Evolutionary conservation across 2,113 vertebrate species (phyloP).

Genomic region (Leucopternis melanops): DNA sequence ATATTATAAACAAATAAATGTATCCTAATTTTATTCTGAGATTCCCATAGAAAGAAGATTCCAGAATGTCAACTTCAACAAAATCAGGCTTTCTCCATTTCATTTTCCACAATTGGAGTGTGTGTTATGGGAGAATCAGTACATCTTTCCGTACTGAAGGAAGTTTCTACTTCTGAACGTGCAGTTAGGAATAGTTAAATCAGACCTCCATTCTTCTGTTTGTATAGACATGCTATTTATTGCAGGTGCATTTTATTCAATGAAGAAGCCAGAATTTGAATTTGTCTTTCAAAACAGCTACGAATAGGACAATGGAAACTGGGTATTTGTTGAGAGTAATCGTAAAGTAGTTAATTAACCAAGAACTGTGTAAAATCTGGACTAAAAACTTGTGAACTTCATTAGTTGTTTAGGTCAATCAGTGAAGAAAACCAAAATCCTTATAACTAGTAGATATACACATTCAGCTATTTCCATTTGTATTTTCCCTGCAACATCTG

Average conservation of each 20-base stretch:
- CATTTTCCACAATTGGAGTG: neutral
- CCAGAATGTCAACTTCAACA: neutral
- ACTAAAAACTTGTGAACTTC: neutral
- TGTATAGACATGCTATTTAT: neutral
- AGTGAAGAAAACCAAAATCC: neutral
- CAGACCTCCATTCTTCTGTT: neutral
- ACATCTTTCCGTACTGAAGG: neutral
- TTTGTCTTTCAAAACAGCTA: neutral
- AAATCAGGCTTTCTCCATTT: neutral
- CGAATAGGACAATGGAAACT: neutral
- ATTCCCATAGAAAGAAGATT: neutral
- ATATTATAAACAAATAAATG: neutral
- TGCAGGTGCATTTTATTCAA: neutral
- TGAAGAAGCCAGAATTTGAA: neutral
- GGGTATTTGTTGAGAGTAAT: neutral
- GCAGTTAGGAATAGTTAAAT: neutral
- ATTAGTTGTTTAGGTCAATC: neutral
- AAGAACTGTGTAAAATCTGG: neutral
- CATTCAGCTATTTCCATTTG: neutral
- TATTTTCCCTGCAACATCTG: neutral
- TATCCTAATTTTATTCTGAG: neutral
- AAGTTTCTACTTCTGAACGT: neutral
- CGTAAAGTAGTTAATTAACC: neutral
- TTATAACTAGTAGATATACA: neutral
- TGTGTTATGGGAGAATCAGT: rapidly evolving